Evolutionary conservation across 2,888 invertebrate genomes (phyloP).

Genomic region (Drosophila melanosoma): DNA sequence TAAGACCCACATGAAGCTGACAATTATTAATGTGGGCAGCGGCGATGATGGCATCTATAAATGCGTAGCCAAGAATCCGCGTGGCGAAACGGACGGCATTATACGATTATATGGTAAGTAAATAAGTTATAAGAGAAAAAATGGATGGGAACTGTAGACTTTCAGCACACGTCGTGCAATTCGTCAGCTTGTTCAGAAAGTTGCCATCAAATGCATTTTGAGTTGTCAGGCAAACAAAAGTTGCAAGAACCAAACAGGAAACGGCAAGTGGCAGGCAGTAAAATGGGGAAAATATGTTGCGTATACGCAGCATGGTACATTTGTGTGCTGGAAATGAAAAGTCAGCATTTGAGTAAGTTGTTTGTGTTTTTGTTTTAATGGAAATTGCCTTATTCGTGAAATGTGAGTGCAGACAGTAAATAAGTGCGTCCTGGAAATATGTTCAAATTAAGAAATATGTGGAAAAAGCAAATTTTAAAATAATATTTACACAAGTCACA

Average conservation of each 20-base stretch:
- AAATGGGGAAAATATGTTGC: conserved; percentile 22
- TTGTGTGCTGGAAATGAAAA: conserved; percentile 10
- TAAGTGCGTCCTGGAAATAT: background rate
- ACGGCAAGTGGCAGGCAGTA: conserved; percentile 4
- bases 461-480: background rate
- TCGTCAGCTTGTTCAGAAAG: conserved; percentile 41
- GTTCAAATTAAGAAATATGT: background rate
- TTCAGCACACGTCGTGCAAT: conserved; percentile 28
- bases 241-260: conserved; percentile 15
- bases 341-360: conserved; percentile 26
- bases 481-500: background rate
- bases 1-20: conserved; percentile 94
- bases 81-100: conserved; percentile 95
- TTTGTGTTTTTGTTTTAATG: conserved; percentile 7
- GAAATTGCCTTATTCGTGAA: conserved; percentile 8
- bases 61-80: conserved; percentile 93
- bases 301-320: conserved; percentile 41
- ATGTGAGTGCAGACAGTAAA: conserved; percentile 15
- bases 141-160: background rate
- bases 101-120: conserved; percentile 94
- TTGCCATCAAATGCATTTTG: conserved; percentile 56
- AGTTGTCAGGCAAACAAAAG: conserved; percentile 51
- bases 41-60: conserved; percentile 95
- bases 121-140: conserved; percentile 1
- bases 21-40: conserved; percentile 91